Evolutionary conservation across 1,140 invertebrate genomes (phyloP), one percentile per base, ranked within the genome.

Genomic region (Cyclina sinensis): DNA sequence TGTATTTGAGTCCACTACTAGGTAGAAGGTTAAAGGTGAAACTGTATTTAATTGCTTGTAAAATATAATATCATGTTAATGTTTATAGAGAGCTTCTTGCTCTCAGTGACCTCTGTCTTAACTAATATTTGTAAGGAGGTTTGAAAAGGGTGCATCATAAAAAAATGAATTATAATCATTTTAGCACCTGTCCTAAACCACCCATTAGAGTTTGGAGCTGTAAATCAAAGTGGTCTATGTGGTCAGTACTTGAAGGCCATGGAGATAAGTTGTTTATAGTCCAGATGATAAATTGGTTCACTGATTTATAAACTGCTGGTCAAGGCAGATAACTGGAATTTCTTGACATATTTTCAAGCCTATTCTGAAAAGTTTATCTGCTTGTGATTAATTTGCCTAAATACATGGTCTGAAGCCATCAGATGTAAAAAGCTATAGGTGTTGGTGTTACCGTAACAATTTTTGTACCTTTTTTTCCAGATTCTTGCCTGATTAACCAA

Each of bases 261-360:
- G 14, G 16, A 78, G 74, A 78, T 78, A 78, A 78, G 74, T 78
- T 78, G 74, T 78, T 78, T 54, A 78, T 78, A 54, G 74, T 35
- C 74, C 24, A 0, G n/a, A 78, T 78, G 74, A 78, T 78, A 57
- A 78, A 57, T 78, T 78, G 46, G 7, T 54, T 78, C 54, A 32
- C 54, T 78, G 74, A 78, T 78, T 78, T 57, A 78, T 32, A 11
- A 51, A 51, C 16, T 51, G 24, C 16, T 54, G 74, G 46, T 54
- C 74, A 78, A 27, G 30, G 48, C 7, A 3, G 27, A 78, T 30
- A 37, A 57, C 5, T 43, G 5, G 14, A 43, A 14, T 43, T 43
- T 14, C 43, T 7, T 43, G 43, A 43, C 14, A 43, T 57, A 9
- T 57, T 57, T 57, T 37, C 32, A 30, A 65, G 59, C 59, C 27